Conservation (phyloP, 1,140 invertebrate genomes). For the Aphelenchoides avenae region DNA sequence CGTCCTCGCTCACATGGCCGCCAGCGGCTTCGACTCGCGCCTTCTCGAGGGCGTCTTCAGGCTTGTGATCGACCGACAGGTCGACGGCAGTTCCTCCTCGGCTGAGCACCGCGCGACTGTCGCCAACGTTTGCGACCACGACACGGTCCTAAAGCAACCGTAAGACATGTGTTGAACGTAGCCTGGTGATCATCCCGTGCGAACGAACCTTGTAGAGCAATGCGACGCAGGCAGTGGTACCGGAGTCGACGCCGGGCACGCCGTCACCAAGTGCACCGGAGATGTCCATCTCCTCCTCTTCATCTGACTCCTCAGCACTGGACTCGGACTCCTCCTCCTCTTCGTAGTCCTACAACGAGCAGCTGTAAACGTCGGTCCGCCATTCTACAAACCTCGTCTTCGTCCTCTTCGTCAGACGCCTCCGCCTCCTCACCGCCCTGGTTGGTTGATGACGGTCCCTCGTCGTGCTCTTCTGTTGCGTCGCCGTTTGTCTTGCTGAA, state of each 20-base stretch:
- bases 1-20: constrained; percentile 24
- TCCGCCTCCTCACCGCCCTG: too few species aligned
- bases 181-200: too few species aligned
- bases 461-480: too few species aligned
- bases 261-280: neutral
- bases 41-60: constrained; percentile 23
- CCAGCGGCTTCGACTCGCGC: constrained; percentile 22
- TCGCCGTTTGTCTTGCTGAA: too few species aligned
- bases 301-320: neutral
- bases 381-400: too few species aligned
- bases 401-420: too few species aligned
- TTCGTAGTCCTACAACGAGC: too few species aligned
- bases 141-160: constrained; percentile 6
- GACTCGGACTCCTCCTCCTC: neutral
- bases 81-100: constrained; percentile 21
- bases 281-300: neutral
- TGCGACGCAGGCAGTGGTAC: constrained; percentile 25
- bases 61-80: constrained; percentile 27
- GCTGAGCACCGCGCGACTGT: constrained; percentile 22
- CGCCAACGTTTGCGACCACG: constrained; percentile 26
- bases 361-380: too few species aligned
- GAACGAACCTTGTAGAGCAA: constrained; percentile 20
- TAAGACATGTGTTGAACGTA: neutral
- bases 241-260: constrained; percentile 22
- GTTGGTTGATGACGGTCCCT: too few species aligned